A percentile compares a stretch with the other conserved stretches of the same genome.
These are phyloP conservation scores for Tauraco erythrolophus DNA, from an alignment of 2,113 vertebrate species.

Conservation along the genomic window DNA sequence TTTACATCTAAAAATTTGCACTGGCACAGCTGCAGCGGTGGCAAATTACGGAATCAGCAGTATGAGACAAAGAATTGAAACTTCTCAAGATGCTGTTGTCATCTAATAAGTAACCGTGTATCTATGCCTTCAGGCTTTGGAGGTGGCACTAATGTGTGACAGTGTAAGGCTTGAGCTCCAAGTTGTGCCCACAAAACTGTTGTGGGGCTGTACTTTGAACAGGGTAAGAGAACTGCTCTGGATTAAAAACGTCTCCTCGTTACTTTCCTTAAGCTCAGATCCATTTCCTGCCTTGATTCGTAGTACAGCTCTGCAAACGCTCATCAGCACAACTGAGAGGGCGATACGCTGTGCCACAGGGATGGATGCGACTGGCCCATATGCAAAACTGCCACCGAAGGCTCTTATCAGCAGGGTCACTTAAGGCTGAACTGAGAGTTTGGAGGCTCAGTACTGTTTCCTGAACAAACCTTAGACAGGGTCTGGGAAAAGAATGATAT, in stretches of 20 bases:
- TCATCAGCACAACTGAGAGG: background rate
- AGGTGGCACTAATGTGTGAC: background rate
- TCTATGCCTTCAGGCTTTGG: background rate
- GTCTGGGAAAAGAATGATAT: background rate
- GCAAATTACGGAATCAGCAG: background rate
- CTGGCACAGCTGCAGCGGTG: background rate
- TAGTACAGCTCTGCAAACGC: background rate
- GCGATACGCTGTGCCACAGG: background rate
- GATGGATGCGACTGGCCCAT: background rate
- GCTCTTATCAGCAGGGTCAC: background rate
- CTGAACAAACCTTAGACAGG: background rate
- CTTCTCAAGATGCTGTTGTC: background rate
- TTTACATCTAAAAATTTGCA: background rate
- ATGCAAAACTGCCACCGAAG: background rate
- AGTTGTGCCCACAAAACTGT: rapidly evolving
- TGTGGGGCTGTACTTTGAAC: background rate
- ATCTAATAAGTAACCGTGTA: background rate
- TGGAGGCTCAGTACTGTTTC: background rate
- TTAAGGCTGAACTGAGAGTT: background rate
- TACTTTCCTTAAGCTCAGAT: background rate
- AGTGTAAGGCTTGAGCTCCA: background rate
- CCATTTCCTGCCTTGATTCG: background rate
- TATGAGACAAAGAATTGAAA: background rate
- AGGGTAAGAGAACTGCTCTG: background rate
- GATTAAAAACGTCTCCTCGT: background rate